Evolutionary conservation across 2,797 vertebrate genomes (phyloP).

Genomic region (Acipenser ruthenus): DNA sequence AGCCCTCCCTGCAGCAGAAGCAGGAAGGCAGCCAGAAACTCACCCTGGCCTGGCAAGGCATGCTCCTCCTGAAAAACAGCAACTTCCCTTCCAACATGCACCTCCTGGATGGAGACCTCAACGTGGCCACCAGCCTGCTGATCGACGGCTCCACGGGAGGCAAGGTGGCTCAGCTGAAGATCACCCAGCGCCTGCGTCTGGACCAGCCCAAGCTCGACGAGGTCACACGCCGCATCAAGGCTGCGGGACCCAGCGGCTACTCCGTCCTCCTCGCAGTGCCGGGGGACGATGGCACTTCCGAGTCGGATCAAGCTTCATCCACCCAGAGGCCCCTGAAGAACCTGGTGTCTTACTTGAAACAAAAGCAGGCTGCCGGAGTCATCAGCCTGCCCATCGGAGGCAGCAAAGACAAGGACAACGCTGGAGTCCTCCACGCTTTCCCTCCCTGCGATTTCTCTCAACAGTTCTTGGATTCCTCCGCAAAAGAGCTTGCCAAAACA

Average conservation of each 20-base stretch:
- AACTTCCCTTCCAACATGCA: constrained; percentile 98
- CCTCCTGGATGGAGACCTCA: constrained; percentile 86
- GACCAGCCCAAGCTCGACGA: constrained; percentile 98
- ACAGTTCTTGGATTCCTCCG: constrained; percentile 97
- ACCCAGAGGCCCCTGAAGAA: constrained; percentile 95
- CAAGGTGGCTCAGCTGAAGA: constrained; percentile 91
- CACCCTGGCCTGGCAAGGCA: constrained; percentile 88
- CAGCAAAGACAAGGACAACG: constrained; percentile 96
- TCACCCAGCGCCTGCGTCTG: constrained; percentile 93
- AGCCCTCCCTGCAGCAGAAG: constrained; percentile 48
- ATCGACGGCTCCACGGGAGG: constrained; percentile 76
- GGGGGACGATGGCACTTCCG: constrained; percentile 68
- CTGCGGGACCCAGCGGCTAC: constrained; percentile 87
- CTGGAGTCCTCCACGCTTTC: constrained; percentile 95
- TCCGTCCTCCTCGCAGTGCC: constrained; percentile 91
- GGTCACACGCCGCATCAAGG: constrained; percentile 95
- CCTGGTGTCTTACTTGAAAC: constrained; percentile 98
- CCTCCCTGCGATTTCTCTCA: constrained; percentile 99
- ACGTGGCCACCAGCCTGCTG: constrained; percentile 83
- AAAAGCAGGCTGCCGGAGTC: constrained; percentile 98
- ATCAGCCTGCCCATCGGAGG: constrained; percentile 97
- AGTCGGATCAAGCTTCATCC: constrained; percentile 70
- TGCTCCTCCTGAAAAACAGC: constrained; percentile 96
- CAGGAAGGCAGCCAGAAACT: constrained; percentile 67
- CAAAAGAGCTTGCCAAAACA: constrained; percentile 96